These are phyloP conservation scores for Diorhabda elongata DNA, from an alignment of 1,140 invertebrate species.

Conservation along the genomic window DNA sequence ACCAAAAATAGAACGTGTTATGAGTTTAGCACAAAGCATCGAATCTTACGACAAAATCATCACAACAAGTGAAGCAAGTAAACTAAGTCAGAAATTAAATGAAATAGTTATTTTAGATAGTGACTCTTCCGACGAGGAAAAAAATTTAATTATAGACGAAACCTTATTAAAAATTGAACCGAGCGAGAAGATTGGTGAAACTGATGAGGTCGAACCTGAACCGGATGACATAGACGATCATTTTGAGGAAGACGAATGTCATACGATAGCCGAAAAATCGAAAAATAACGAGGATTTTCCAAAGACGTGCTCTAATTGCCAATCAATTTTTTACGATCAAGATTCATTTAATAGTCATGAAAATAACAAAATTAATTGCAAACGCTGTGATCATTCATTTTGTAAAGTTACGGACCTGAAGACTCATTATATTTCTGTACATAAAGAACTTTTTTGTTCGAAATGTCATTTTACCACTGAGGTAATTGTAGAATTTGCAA, in stretches of 20 bases:
- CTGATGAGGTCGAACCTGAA: background rate
- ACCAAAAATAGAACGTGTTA: background rate
- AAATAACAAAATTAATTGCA: background rate
- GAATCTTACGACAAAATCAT: background rate
- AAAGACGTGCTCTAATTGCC: background rate
- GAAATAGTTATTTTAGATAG: conserved; percentile 1
- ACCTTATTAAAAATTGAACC: background rate
- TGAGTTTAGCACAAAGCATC: background rate
- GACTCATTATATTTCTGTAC: background rate
- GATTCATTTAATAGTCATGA: background rate
- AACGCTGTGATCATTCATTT: background rate
- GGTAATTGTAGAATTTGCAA: too few species aligned
- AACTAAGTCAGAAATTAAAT: background rate
- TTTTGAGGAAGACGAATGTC: background rate
- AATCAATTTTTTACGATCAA: background rate
- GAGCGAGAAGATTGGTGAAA: background rate
- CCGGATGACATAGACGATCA: background rate
- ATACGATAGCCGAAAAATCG: background rate
- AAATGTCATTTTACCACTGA: background rate
- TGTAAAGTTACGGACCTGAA: background rate
- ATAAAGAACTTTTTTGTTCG: background rate
- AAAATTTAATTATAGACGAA: conserved; percentile 15
- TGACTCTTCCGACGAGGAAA: conserved; percentile 8
- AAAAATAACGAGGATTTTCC: background rate
- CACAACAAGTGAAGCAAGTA: background rate